A percentile compares a stretch with the other conserved stretches of the same genome.
phyloP scores from a whole-genome alignment of 1,140 invertebrate species.

The Sitodiplosis mosellana region DNA sequence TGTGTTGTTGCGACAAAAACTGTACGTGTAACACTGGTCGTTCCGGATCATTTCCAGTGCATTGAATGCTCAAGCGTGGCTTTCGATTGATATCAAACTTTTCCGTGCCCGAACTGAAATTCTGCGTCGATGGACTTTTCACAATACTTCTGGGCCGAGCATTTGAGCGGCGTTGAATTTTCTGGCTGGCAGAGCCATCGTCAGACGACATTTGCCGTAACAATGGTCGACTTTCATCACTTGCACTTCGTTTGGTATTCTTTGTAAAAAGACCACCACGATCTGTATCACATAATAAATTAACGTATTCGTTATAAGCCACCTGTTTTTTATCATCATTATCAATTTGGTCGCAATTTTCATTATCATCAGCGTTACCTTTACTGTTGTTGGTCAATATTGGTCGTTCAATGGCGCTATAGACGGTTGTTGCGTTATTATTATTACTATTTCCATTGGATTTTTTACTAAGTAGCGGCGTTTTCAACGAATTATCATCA shows the following conservation, averaged over 20 bases:
- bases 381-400: too few species aligned
- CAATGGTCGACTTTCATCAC: background rate
- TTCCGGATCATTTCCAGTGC: background rate
- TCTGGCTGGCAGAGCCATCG: background rate
- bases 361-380: background rate
- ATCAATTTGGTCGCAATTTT: background rate
- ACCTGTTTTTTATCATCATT: background rate
- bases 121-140: constrained; percentile 9
- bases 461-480: background rate
- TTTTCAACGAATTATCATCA: background rate
- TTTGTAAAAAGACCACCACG: background rate
- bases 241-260: background rate
- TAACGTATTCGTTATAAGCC: background rate
- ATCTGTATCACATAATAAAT: background rate
- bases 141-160: constrained; percentile 10
- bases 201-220: background rate
- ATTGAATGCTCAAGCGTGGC: background rate
- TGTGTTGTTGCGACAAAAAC: background rate
- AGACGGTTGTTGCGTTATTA: too few species aligned
- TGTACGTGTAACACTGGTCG: constrained; percentile 3
- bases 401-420: too few species aligned
- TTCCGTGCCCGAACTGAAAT: background rate
- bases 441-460: background rate
- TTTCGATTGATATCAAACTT: background rate
- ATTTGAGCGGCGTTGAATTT: background rate